Evolutionary conservation across 2,113 vertebrate genomes (phyloP).

Genomic region (Sander lucioperca): DNA sequence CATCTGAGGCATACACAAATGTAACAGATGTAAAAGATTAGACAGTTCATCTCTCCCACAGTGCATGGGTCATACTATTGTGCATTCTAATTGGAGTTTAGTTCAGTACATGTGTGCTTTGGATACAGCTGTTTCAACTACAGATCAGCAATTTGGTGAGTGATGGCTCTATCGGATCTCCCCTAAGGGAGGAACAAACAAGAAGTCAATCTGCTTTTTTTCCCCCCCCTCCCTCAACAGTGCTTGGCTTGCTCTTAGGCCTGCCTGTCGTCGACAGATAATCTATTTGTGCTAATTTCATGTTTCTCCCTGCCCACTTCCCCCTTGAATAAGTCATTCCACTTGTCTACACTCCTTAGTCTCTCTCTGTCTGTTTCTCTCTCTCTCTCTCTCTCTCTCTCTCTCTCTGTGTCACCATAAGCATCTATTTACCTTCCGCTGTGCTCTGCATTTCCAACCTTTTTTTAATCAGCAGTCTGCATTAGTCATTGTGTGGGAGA

Average conservation of each 20-base stretch:
- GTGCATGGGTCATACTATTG: slow-evolving; percentile 41
- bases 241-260: slow-evolving; percentile 76
- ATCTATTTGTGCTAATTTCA: slow-evolving; percentile 88
- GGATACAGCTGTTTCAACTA: slow-evolving; percentile 74
- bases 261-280: slow-evolving; percentile 81
- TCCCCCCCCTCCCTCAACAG: slow-evolving; percentile 45
- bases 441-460: slow-evolving; percentile 62
- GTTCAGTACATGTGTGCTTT: slow-evolving; percentile 60
- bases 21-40: slow-evolving; percentile 40
- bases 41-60: slow-evolving; percentile 33
- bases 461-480: slow-evolving; percentile 63
- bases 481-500: slow-evolving; percentile 61
- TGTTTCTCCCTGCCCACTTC: slow-evolving; percentile 78
- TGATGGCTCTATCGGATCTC: slow-evolving; percentile 80
- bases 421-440: slow-evolving; percentile 67
- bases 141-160: slow-evolving; percentile 82
- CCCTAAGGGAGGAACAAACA: slow-evolving; percentile 76
- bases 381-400: slow-evolving; percentile 25
- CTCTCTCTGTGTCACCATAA: slow-evolving; percentile 43
- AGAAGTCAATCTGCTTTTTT: slow-evolving; percentile 76
- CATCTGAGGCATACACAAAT: slow-evolving; percentile 15
- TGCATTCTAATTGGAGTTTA: slow-evolving; percentile 55
- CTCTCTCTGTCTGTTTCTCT: slow-evolving; percentile 40
- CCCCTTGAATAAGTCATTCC: slow-evolving; percentile 82
- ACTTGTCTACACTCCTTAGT: slow-evolving; percentile 75